Conservation (phyloP, 2,797 vertebrate genomes). For the Periparus ater region DNA sequence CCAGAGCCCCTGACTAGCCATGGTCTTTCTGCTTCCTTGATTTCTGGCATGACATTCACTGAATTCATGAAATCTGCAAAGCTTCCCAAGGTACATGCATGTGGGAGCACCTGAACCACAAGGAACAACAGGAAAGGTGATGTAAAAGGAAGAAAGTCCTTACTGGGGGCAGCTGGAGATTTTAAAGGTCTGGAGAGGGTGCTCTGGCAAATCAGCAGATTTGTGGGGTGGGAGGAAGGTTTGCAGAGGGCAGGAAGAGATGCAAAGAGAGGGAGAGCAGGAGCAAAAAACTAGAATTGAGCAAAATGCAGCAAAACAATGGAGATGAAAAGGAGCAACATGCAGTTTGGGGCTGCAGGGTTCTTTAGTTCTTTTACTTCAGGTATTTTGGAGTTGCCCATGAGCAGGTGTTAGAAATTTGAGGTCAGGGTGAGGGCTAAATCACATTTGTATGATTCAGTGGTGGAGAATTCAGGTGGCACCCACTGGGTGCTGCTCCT, state of each 20-base stretch:
- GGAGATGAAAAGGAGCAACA: neutral
- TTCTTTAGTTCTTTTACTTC: neutral
- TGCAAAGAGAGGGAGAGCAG: neutral
- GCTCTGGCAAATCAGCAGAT: neutral
- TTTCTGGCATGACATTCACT: neutral
- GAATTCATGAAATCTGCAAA: neutral
- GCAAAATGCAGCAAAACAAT: neutral
- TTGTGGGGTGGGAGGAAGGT: neutral
- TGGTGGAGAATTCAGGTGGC: neutral
- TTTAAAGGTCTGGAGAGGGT: neutral
- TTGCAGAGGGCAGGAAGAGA: neutral
- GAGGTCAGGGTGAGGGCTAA: neutral
- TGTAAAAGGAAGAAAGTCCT: neutral
- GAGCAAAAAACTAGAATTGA: neutral
- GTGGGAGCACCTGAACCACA: neutral
- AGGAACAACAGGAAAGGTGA: neutral
- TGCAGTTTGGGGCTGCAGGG: neutral
- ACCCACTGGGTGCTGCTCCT: neutral
- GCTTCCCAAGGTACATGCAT: neutral
- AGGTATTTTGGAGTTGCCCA: neutral
- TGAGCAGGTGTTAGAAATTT: neutral
- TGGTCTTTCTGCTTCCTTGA: neutral
- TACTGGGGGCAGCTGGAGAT: neutral
- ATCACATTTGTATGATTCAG: accelerated
- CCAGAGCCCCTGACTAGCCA: neutral